These are phyloP conservation scores for Parauchenoglanis punctatus DNA, from an alignment of 2,797 vertebrate genomes.

Conservation along the genomic window DNA sequence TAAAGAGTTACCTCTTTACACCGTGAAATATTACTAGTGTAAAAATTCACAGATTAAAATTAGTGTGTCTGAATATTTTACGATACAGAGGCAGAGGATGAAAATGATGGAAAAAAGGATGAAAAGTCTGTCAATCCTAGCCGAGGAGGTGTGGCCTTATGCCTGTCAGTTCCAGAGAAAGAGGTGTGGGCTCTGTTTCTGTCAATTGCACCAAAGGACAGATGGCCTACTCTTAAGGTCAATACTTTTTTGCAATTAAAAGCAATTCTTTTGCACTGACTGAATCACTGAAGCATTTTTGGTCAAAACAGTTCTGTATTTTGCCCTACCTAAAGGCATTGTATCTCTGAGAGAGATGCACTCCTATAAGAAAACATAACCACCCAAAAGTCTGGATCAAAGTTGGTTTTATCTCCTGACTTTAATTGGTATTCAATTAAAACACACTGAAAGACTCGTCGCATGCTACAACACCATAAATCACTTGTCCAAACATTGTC, in stretches of 20 bases:
- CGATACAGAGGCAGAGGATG: not conserved
- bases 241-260: not conserved
- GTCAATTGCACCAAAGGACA: not conserved
- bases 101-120: not conserved
- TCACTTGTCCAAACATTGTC: slow-evolving; percentile 56
- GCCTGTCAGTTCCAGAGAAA: not conserved
- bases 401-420: slow-evolving; percentile 55
- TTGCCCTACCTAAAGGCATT: not conserved
- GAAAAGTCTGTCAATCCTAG: not conserved
- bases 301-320: not conserved
- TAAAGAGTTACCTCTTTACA: not conserved
- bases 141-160: no score
- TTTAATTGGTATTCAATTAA: slow-evolving; percentile 51
- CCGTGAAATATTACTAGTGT: not conserved
- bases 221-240: not conserved
- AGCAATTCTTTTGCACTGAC: not conserved
- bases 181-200: not conserved
- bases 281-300: not conserved
- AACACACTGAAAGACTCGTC: slow-evolving; percentile 34
- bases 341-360: not conserved
- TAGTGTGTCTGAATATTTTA: not conserved
- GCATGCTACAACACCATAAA: slow-evolving; percentile 44
- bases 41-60: not conserved
- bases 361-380: slow-evolving; percentile 3
- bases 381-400: slow-evolving; percentile 2